Conservation (phyloP, 1,140 invertebrate genomes). For the Cataglyphis hispanica region DNA sequence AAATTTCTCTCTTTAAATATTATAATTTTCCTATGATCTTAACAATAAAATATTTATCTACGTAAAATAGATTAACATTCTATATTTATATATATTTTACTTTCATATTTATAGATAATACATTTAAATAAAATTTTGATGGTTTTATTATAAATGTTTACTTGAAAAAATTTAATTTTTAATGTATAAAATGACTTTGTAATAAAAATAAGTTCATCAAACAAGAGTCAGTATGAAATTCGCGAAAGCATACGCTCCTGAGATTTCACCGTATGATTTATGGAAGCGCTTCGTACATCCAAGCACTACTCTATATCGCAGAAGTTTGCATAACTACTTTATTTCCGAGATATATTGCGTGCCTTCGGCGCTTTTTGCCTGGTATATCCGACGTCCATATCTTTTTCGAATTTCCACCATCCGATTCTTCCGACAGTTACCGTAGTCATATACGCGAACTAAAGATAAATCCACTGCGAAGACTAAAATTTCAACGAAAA, state of each 20-base stretch:
- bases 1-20: neutral
- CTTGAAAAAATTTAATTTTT: neutral
- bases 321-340: conserved; percentile 63
- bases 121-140: neutral
- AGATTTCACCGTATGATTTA: conserved; percentile 56
- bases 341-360: conserved; percentile 54
- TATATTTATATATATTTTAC: neutral
- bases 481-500: conserved; percentile 6
- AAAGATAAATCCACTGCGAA: conserved; percentile 36
- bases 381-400: conserved; percentile 39
- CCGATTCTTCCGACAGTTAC: conserved; percentile 32
- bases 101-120: neutral
- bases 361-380: conserved; percentile 54
- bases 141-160: neutral
- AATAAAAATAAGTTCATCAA: neutral
- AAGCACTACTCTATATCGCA: conserved; percentile 39
- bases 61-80: neutral
- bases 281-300: conserved; percentile 14
- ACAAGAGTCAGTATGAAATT: conserved; percentile 39
- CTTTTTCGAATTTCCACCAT: conserved; percentile 53
- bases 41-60: neutral
- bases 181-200: neutral
- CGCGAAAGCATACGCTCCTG: conserved; percentile 29
- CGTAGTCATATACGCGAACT: neutral
- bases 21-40: neutral